Base-by-base conservation (phyloP, 1,140 invertebrate genomes). In the Drosophila azteca region DNA sequence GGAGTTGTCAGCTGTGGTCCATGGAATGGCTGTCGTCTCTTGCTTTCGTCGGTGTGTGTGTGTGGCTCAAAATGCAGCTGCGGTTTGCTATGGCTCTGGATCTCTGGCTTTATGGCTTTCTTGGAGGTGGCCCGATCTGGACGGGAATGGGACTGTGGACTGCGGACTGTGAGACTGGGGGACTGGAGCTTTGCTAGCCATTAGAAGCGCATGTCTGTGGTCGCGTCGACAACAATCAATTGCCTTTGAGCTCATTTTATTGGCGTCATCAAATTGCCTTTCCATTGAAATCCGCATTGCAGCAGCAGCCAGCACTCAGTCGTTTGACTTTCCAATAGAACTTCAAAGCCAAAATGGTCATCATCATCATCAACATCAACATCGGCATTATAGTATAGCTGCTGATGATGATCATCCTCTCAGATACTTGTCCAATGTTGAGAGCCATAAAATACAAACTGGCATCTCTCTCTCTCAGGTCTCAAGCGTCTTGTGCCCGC, bases 241-340 rank as follows among this genome's bases (percentile, higher is more conserved):
- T 88, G 83, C 70, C 75, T 82, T 68, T 83, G 81, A 87, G 80
- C 83, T 77, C 83, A 87, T 87, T 87, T 87, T 88, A 87, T 87
- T 87, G 82, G 79, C 82, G 79, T 87, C 83, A 87, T 87, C 83
- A 79, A 83, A 72, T 88, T 65, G 82, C 61, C 64, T 69, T 77
- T 77, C 74, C 59, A 45, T 70, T 60, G 74, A 85, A 84, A 85
- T 79, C 81, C 81, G 81, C 81, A 66, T 80, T 73, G 69, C 81
- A 78, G 35, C 43, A 53, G 39, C 51, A 53, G 51, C 31, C 8
- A 11, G 31, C 35, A 39, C 35, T 13, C 35, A 39, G 35, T 39
- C 35, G 35, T 39, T 26, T n/a, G 45, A 78, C 82, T 85, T 87
- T 85, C 82, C 82, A 78, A 74, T 76, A 88, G 83, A 88, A 88